These are phyloP conservation scores for Melieria crassipennis DNA, from an alignment of 2,888 invertebrate species.

Conservation along the genomic window DNA sequence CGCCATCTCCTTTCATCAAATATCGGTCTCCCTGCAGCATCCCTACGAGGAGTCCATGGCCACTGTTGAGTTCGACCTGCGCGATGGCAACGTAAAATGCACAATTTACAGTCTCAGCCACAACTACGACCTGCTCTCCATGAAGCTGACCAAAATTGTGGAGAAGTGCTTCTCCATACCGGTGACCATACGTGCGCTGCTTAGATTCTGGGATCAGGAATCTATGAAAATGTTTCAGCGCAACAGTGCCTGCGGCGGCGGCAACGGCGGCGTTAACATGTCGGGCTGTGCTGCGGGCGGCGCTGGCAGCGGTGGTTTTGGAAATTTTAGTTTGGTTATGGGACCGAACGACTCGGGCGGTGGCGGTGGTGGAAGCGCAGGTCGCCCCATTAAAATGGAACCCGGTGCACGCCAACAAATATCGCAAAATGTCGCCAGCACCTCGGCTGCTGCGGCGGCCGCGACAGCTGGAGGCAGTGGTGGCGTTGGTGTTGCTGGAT, in stretches of 20 bases:
- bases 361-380: conserved; percentile 57
- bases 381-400: conserved; percentile 51
- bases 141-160: conserved; percentile 72
- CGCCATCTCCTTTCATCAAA: conserved; percentile 87
- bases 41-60: conserved; percentile 93
- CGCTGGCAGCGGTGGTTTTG: conserved; percentile 63
- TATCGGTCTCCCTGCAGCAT: conserved; percentile 91
- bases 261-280: conserved; percentile 23
- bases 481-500: conserved; percentile 36
- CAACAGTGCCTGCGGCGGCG: conserved; percentile 41
- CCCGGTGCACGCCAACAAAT: conserved; percentile 44
- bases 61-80: conserved; percentile 88
- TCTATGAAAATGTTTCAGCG: conserved; percentile 68
- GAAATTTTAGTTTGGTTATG: conserved; percentile 57
- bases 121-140: conserved; percentile 65
- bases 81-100: conserved; percentile 83
- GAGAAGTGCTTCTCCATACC: conserved; percentile 94
- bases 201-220: conserved; percentile 87
- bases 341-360: conserved; percentile 75
- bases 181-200: conserved; percentile 84
- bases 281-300: conserved; percentile 33
- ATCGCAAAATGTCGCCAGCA: conserved; percentile 6
- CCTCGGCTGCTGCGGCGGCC: conserved; percentile 15
- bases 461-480: conserved; percentile 27
- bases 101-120: conserved; percentile 75